phyloP scores from a whole-genome alignment of 2,888 invertebrate species.

The Drosophila cognata region DNA sequence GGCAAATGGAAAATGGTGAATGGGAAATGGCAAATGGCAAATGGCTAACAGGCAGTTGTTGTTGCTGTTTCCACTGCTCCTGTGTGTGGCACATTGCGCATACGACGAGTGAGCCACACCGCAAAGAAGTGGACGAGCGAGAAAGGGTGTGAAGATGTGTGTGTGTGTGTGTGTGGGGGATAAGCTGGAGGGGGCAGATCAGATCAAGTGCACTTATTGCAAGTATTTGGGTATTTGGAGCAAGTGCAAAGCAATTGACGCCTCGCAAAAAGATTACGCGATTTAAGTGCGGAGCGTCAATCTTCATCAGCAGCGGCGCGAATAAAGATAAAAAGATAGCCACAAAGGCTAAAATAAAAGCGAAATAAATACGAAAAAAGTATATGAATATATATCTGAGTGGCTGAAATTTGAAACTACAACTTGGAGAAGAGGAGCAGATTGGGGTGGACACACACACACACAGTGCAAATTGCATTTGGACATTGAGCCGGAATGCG shows the following conservation, averaged over 20 bases:
- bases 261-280: slow-evolving; percentile 61
- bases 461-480: slow-evolving; percentile 14
- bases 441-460: slow-evolving; percentile 1
- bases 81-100: slow-evolving; percentile 35
- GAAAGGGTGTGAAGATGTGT: background rate
- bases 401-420: background rate
- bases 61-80: slow-evolving; percentile 1
- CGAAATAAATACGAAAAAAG: background rate
- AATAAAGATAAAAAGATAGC: slow-evolving; percentile 2
- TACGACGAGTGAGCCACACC: slow-evolving; percentile 24
- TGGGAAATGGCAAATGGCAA: slow-evolving; percentile 56
- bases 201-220: slow-evolving; percentile 29
- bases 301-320: slow-evolving; percentile 57
- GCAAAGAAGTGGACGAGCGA: background rate
- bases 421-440: background rate
- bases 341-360: slow-evolving; percentile 7
- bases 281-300: slow-evolving; percentile 69
- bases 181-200: background rate
- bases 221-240: slow-evolving; percentile 82
- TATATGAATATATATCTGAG: background rate
- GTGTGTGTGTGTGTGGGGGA: background rate
- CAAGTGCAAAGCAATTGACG: slow-evolving; percentile 84
- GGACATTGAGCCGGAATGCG: slow-evolving; percentile 5
- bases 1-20: background rate
- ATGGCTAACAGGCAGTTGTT: background rate